Evolutionary conservation across 2,113 vertebrate species (phyloP).

Genomic region (Pteronura brasiliensis): DNA sequence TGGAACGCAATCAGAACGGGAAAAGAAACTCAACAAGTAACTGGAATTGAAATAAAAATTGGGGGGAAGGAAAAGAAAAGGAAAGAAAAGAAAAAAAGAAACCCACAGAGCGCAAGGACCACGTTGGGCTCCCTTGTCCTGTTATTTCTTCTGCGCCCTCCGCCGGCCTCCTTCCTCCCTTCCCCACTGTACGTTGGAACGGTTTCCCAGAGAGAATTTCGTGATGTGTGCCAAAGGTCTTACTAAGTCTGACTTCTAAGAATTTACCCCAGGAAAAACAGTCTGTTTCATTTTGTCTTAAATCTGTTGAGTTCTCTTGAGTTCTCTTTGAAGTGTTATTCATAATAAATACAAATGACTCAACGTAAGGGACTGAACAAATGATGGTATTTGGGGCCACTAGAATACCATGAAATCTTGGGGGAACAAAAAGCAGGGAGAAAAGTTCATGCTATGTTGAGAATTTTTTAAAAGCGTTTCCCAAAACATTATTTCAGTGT

Average conservation of each 20-base stretch:
- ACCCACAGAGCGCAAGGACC: not conserved
- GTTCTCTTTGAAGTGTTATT: not conserved
- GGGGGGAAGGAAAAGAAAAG: not conserved
- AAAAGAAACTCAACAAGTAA: not conserved
- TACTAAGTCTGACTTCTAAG: not conserved
- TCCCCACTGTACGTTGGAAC: not conserved
- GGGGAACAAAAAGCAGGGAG: not conserved
- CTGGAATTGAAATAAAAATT: not conserved
- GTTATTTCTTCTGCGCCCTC: not conserved
- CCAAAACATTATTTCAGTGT: not conserved
- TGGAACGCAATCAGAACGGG: rapidly evolving
- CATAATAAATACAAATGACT: not conserved
- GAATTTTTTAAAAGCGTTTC: conserved; percentile 24
- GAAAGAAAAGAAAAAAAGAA: not conserved
- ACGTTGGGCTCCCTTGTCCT: not conserved
- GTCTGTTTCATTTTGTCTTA: not conserved
- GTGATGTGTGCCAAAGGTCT: not conserved
- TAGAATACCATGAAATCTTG: not conserved
- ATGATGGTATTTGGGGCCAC: not conserved
- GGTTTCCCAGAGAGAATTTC: not conserved
- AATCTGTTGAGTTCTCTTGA: not conserved
- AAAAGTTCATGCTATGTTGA: not conserved
- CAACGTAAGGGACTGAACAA: not conserved
- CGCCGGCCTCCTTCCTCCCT: not conserved
- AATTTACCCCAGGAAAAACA: not conserved